phyloP scores from a whole-genome alignment of 2,888 invertebrate genomes.

The Caenorhabditis japonica region DNA sequence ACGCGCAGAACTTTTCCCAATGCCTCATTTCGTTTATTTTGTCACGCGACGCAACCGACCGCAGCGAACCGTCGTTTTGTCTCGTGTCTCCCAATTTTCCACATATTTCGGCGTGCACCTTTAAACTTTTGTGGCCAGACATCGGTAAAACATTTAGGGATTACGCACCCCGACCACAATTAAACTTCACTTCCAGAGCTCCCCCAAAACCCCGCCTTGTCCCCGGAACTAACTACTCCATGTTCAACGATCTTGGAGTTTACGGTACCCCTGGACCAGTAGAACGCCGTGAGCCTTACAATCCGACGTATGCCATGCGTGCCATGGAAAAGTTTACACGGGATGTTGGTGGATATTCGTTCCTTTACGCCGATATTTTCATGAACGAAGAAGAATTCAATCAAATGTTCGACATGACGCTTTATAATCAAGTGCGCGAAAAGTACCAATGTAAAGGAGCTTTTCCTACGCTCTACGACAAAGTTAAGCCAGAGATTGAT shows the following conservation, averaged over 20 bases:
- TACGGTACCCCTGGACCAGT: conserved; percentile 84
- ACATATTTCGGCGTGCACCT: too few relatives aligned
- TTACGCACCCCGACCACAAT: too few relatives aligned
- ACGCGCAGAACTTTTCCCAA: too few relatives aligned
- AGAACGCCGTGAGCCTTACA: conserved; percentile 80
- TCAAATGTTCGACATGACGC: conserved; percentile 83
- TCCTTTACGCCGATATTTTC: conserved; percentile 84
- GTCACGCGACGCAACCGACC: too few relatives aligned
- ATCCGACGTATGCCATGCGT: conserved; percentile 83
- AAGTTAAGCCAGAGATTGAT: conserved; percentile 69
- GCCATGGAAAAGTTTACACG: conserved; percentile 84
- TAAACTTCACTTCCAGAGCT: conserved; percentile 77
- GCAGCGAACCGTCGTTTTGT: too few relatives aligned
- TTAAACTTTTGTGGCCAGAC: too few relatives aligned
- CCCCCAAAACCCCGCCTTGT: conserved; percentile 82
- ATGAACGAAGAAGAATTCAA: conserved; percentile 83
- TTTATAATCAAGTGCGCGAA: conserved; percentile 81
- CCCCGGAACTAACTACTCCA: conserved; percentile 82
- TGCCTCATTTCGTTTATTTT: too few relatives aligned
- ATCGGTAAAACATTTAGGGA: too few relatives aligned
- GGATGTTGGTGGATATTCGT: conserved; percentile 83
- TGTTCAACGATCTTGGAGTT: conserved; percentile 84
- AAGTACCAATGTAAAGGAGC: conserved; percentile 76
- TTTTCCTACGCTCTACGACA: conserved; percentile 62
- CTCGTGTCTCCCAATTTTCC: too few relatives aligned